These are phyloP conservation scores for Melolontha melolontha DNA, from an alignment of 2,888 invertebrate species.

Conservation along the genomic window DNA sequence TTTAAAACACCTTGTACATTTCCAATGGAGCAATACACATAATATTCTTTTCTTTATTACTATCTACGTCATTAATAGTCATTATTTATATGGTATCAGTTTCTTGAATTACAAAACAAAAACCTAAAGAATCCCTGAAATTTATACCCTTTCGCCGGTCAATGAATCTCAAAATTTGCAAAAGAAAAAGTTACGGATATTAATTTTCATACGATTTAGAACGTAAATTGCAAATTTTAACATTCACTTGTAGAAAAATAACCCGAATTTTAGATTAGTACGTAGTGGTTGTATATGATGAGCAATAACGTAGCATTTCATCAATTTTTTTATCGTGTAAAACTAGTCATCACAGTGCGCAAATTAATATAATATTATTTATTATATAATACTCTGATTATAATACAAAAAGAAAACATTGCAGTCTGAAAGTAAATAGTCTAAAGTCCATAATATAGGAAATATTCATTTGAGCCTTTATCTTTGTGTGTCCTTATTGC, in stretches of 20 bases:
- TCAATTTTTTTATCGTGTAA: slow-evolving; percentile 10
- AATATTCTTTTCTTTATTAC: not conserved
- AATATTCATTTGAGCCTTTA: no score
- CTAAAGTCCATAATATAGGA: slow-evolving; percentile 2
- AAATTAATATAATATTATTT: slow-evolving; percentile 20
- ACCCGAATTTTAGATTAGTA: slow-evolving; percentile 9
- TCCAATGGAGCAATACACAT: no score
- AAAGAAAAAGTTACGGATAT: not conserved
- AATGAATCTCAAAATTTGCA: slow-evolving; percentile 16
- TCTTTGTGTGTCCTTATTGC: no score
- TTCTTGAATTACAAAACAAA: not conserved
- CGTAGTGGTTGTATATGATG: slow-evolving; percentile 7
- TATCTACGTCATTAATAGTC: slow-evolving; percentile 6
- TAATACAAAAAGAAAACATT: slow-evolving; percentile 14
- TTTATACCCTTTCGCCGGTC: slow-evolving; percentile 38
- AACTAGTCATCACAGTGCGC: slow-evolving; percentile 29
- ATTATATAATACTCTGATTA: slow-evolving; percentile 13
- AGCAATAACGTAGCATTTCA: slow-evolving; percentile 19
- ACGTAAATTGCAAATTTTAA: slow-evolving; percentile 9
- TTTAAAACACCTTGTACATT: no score
- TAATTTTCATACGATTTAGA: not conserved
- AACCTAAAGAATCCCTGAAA: slow-evolving; percentile 40
- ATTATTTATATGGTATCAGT: slow-evolving; percentile 13
- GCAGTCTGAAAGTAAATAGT: slow-evolving; percentile 28
- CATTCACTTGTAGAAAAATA: slow-evolving; percentile 12